Percentiles rank a stretch among this genome's conserved stretches.
phyloP scores from a whole-genome alignment of 2,888 invertebrate genomes.

The Limnephilus auricula region DNA sequence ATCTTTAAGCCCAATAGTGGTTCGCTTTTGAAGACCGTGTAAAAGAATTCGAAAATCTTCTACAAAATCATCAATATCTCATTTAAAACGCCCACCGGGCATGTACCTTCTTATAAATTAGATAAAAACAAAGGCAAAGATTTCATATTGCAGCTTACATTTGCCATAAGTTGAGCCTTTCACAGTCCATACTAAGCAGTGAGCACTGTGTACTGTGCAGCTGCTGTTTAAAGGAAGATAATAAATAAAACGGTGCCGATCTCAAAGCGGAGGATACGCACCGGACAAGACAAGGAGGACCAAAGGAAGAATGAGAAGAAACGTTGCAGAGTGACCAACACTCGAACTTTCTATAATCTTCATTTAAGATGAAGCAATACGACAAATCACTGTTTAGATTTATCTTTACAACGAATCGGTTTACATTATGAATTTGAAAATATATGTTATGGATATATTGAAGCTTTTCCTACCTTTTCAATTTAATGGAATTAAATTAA shows the following conservation, averaged over 20 bases:
- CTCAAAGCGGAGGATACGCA: neutral
- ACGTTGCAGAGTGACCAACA: neutral
- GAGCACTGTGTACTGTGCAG: neutral
- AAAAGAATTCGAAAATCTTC: too few relatives aligned
- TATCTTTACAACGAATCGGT: too few relatives aligned
- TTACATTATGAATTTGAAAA: too few relatives aligned
- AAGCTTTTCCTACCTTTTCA: too few relatives aligned
- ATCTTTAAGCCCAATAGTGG: too few relatives aligned
- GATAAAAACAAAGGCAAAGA: neutral
- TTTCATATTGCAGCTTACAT: neutral
- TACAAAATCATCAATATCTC: too few relatives aligned
- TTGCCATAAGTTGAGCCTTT: neutral
- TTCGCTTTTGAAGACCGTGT: too few relatives aligned
- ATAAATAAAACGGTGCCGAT: neutral
- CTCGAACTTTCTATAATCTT: neutral
- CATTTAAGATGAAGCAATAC: neutral
- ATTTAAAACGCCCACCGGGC: too few relatives aligned
- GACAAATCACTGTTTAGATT: too few relatives aligned
- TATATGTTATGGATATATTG: too few relatives aligned
- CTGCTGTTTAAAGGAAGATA: neutral
- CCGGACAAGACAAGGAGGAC: neutral
- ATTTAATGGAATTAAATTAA: too few relatives aligned
- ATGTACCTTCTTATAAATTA: too few relatives aligned
- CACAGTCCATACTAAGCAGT: neutral
- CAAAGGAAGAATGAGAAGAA: neutral